phyloP scores from a whole-genome alignment of 2,797 vertebrate species.

The Philypnodon macrostomus region DNA sequence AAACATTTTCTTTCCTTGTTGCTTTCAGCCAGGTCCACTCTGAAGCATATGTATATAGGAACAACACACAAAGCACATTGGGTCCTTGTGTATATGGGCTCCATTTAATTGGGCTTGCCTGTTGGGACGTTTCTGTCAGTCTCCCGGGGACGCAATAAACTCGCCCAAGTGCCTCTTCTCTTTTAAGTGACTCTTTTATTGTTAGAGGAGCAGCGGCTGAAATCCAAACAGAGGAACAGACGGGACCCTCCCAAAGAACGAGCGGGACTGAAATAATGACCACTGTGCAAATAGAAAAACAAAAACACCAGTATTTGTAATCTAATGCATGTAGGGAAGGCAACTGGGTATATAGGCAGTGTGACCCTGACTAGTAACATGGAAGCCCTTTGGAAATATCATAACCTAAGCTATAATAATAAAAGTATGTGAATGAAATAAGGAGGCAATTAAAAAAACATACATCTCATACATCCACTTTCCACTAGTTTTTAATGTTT shows the following conservation, averaged over 20 bases:
- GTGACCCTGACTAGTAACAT: too few relatives aligned
- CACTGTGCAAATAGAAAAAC: not conserved
- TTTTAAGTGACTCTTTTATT: constrained; percentile 48
- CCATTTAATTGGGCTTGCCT: constrained; percentile 47
- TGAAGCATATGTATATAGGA: constrained; percentile 3
- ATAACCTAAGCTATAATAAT: too few relatives aligned
- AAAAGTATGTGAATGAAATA: too few relatives aligned
- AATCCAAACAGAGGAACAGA: constrained; percentile 30
- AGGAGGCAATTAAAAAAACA: too few relatives aligned
- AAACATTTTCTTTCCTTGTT: not conserved
- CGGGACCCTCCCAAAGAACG: constrained; percentile 10
- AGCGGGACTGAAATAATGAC: constrained; percentile 1
- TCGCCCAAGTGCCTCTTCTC: constrained; percentile 42
- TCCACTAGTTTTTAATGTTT: too few relatives aligned
- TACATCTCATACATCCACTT: too few relatives aligned
- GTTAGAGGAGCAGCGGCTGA: constrained; percentile 20
- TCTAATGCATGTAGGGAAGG: not conserved
- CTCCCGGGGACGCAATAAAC: constrained; percentile 37
- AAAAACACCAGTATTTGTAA: not conserved
- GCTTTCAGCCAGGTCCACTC: not conserved
- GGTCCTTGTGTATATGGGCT: constrained; percentile 13
- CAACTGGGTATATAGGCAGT: not conserved
- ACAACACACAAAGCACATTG: not conserved
- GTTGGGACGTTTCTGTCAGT: constrained; percentile 34
- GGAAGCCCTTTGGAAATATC: too few relatives aligned